phyloP scores from a whole-genome alignment of 2,888 invertebrate species.

The Platycheirus albimanus region DNA sequence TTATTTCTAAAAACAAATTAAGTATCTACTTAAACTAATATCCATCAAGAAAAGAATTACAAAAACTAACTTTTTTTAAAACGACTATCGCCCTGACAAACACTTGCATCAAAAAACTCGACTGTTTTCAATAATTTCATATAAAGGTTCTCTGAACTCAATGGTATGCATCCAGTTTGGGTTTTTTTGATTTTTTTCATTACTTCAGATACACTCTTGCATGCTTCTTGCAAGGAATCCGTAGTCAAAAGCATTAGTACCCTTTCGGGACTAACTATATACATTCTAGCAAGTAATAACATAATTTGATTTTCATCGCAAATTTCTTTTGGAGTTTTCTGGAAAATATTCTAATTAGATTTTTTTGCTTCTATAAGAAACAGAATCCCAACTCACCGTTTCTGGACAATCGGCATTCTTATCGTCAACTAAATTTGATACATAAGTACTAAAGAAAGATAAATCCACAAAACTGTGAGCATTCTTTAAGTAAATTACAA shows the following conservation, averaged over 20 bases:
- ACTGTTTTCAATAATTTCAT: slow-evolving; percentile 83
- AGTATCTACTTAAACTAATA: not conserved
- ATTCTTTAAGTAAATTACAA: slow-evolving; percentile 41
- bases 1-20: slow-evolving; percentile 77
- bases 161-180: slow-evolving; percentile 81
- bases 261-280: slow-evolving; percentile 84
- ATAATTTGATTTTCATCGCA: slow-evolving; percentile 83
- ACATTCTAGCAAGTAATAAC: slow-evolving; percentile 83
- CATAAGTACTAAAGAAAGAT: slow-evolving; percentile 38
- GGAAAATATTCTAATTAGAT: not conserved
- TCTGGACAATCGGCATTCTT: not conserved
- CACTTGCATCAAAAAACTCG: slow-evolving; percentile 81
- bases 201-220: slow-evolving; percentile 77
- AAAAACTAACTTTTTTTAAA: slow-evolving; percentile 29
- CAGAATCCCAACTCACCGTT: slow-evolving; percentile 30
- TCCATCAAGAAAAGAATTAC: not conserved
- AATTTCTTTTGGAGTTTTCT: slow-evolving; percentile 40
- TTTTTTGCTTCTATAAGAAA: no score
- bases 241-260: slow-evolving; percentile 83
- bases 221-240: slow-evolving; percentile 79
- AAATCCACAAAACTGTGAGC: slow-evolving; percentile 50
- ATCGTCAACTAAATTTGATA: slow-evolving; percentile 59
- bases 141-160: slow-evolving; percentile 83
- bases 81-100: slow-evolving; percentile 78
- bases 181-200: slow-evolving; percentile 81